Percentiles rank a stretch among this genome's conserved stretches.
Evolutionary conservation across 2,797 vertebrate genomes (phyloP).

Genomic region (Mormyrops attenuatus): DNA sequence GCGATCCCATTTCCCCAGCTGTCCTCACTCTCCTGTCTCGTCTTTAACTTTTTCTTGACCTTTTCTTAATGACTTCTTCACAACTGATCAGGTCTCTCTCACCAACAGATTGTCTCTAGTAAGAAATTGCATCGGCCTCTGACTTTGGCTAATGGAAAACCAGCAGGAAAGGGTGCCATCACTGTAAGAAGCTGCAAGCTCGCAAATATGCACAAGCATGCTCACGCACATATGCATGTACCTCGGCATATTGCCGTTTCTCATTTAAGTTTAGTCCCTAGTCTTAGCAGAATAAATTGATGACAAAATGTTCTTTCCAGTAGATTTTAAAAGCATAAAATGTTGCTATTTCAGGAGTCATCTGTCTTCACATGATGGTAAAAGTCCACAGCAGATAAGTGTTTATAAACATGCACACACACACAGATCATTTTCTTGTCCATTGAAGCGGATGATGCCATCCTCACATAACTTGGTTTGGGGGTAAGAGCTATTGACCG

Average conservation of each 20-base stretch:
- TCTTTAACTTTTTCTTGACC: background rate
- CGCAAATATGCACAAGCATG: background rate
- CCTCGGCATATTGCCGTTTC: background rate
- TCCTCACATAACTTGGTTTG: background rate
- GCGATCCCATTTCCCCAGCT: conserved; percentile 7
- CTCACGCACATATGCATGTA: background rate
- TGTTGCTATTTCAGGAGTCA: conserved; percentile 3
- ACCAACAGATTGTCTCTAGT: conserved; percentile 86
- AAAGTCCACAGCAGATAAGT: background rate
- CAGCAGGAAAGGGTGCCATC: conserved; percentile 89
- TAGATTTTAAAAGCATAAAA: background rate
- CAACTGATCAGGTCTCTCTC: background rate
- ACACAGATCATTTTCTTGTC: background rate
- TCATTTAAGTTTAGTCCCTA: background rate
- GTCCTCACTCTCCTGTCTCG: background rate
- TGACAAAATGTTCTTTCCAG: background rate
- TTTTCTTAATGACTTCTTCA: background rate
- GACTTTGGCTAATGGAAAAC: conserved; percentile 86
- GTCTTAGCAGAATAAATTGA: background rate
- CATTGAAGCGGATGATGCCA: conserved; percentile 1
- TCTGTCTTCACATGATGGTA: background rate
- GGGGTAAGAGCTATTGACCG: background rate
- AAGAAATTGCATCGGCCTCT: conserved; percentile 89
- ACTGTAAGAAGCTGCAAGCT: conserved; percentile 60
- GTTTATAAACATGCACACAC: background rate